Percentiles rank a stretch among this genome's conserved stretches.
phyloP scores from a whole-genome alignment of 2,888 invertebrate genomes.

The Antitype chi region DNA sequence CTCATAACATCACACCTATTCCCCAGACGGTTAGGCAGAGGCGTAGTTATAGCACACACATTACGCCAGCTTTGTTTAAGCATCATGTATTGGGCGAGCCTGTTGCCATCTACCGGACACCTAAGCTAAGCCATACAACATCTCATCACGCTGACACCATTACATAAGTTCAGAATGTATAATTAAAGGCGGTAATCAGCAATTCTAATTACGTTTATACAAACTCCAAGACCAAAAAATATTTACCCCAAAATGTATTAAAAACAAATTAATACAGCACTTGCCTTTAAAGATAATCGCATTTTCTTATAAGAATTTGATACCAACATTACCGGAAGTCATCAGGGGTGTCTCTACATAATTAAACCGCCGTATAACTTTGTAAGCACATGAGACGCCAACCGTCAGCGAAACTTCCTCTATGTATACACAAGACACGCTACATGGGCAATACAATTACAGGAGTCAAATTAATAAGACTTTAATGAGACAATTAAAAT shows the following conservation, averaged over 20 bases:
- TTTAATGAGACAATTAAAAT: constrained; percentile 81
- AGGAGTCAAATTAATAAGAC: constrained; percentile 74
- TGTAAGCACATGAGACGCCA: constrained; percentile 42
- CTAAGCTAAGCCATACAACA: constrained; percentile 8
- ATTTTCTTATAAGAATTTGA: constrained; percentile 28
- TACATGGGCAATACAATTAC: constrained; percentile 64
- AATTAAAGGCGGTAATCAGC: constrained; percentile 29
- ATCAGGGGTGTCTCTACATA: constrained; percentile 39
- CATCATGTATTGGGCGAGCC: no score
- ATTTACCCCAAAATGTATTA: background rate
- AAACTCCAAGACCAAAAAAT: no score
- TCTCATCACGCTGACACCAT: constrained; percentile 46
- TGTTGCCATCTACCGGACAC: no score
- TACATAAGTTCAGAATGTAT: constrained; percentile 48
- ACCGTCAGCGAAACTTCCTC: constrained; percentile 40
- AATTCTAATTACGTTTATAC: constrained; percentile 31
- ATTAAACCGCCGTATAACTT: constrained; percentile 51
- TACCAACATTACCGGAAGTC: constrained; percentile 15
- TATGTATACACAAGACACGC: constrained; percentile 51
- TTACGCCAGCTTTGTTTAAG: no score
- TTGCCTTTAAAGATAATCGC: constrained; percentile 2
- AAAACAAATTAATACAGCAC: constrained; percentile 28
- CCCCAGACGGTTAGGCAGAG: no score
- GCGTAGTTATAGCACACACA: no score
- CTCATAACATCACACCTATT: no score